phyloP scores from a whole-genome alignment of 2,113 vertebrate species.

The Salminus brasiliensis region DNA sequence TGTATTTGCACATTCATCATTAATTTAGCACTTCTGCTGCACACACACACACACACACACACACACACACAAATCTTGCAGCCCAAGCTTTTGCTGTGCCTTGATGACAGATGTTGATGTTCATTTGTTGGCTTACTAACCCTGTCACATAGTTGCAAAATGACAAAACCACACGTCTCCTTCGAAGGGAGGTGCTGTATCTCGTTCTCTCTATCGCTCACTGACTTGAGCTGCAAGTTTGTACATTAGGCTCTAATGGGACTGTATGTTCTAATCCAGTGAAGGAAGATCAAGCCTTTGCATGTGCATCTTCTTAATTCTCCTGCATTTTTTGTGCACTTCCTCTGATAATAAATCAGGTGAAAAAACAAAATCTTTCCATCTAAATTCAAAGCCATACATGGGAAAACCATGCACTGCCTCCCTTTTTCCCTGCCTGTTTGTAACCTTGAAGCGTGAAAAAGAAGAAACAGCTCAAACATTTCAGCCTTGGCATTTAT shows the following conservation, averaged over 20 bases:
- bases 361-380: neutral
- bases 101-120: neutral
- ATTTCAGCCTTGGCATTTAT: constrained; percentile 23
- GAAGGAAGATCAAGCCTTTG: neutral
- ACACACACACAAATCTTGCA: neutral
- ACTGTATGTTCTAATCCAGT: neutral
- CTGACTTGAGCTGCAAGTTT: neutral
- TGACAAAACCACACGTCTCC: neutral
- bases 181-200: neutral
- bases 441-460: neutral
- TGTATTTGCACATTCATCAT: neutral
- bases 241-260: no score
- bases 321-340: neutral
- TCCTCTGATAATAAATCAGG: neutral
- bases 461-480: constrained; percentile 10
- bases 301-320: neutral
- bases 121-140: neutral
- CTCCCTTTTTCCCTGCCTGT: neutral
- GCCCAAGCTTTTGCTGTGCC: neutral
- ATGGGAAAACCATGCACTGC: neutral
- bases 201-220: neutral
- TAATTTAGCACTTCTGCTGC: neutral
- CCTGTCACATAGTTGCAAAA: neutral
- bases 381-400: neutral
- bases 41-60: neutral